phyloP scores from a whole-genome alignment of 1,140 invertebrate genomes.

The Bemisia tabaci region DNA sequence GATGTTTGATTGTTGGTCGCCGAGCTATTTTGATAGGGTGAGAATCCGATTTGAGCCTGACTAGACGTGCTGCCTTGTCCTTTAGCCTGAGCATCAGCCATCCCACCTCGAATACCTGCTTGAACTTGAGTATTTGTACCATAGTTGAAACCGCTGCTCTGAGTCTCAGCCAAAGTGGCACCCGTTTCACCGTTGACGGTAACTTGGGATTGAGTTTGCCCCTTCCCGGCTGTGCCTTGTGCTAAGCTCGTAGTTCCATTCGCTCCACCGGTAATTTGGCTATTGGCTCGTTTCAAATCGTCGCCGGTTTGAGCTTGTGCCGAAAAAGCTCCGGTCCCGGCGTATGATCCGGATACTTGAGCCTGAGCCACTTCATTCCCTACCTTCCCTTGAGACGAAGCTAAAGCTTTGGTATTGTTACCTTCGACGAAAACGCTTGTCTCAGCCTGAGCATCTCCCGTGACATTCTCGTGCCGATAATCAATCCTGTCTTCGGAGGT shows the following conservation, averaged over 20 bases:
- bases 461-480: neutral
- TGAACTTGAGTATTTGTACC: slow-evolving; percentile 61
- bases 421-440: slow-evolving; percentile 48
- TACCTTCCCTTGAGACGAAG: slow-evolving; percentile 56
- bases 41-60: slow-evolving; percentile 72
- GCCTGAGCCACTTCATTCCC: slow-evolving; percentile 57
- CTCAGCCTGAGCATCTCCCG: slow-evolving; percentile 52
- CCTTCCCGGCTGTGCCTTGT: slow-evolving; percentile 53
- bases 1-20: slow-evolving; percentile 28
- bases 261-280: slow-evolving; percentile 54
- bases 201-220: slow-evolving; percentile 62
- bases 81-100: slow-evolving; percentile 68
- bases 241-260: slow-evolving; percentile 57
- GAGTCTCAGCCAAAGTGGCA: slow-evolving; percentile 52
- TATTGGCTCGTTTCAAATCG: slow-evolving; percentile 51
- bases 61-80: slow-evolving; percentile 68
- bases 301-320: slow-evolving; percentile 68
- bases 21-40: slow-evolving; percentile 46
- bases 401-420: slow-evolving; percentile 54
- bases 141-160: slow-evolving; percentile 54
- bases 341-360: slow-evolving; percentile 62
- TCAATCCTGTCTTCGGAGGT: neutral
- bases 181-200: slow-evolving; percentile 54
- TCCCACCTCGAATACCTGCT: slow-evolving; percentile 59
- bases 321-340: slow-evolving; percentile 57